phyloP scores from a whole-genome alignment of 2,113 vertebrate genomes.

The Lagopus leucura region DNA sequence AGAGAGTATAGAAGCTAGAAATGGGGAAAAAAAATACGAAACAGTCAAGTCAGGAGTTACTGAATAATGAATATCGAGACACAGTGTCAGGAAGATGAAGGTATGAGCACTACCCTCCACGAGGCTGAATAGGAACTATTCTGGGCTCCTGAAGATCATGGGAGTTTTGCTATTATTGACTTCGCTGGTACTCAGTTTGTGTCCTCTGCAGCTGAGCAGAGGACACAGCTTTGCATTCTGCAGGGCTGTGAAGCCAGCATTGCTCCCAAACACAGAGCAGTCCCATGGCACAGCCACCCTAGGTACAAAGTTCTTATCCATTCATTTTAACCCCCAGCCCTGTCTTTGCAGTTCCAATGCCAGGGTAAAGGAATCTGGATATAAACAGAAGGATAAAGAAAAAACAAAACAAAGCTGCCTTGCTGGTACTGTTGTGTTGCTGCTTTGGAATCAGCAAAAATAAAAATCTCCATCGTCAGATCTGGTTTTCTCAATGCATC shows the following conservation, averaged over 20 bases:
- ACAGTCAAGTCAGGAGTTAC: neutral
- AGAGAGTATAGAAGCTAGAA: neutral
- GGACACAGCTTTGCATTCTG: neutral
- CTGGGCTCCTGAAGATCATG: neutral
- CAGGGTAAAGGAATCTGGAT: neutral
- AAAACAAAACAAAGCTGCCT: neutral
- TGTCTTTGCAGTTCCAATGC: neutral
- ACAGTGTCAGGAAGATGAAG: neutral
- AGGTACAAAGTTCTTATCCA: neutral
- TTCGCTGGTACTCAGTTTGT: neutral
- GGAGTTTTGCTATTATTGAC: neutral
- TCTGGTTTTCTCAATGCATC: neutral
- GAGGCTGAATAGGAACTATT: neutral
- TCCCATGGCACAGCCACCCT: neutral
- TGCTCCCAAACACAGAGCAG: neutral
- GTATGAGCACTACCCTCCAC: neutral
- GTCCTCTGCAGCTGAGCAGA: conserved; percentile 1
- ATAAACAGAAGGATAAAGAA: neutral
- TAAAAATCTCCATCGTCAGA: neutral
- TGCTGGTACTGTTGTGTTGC: neutral
- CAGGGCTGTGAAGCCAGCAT: accelerated
- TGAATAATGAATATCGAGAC: neutral
- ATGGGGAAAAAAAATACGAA: neutral
- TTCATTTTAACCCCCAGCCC: neutral
- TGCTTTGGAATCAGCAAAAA: neutral